Base-by-base conservation (phyloP, 2,888 invertebrate species). In the Endomychus coccineus region DNA sequence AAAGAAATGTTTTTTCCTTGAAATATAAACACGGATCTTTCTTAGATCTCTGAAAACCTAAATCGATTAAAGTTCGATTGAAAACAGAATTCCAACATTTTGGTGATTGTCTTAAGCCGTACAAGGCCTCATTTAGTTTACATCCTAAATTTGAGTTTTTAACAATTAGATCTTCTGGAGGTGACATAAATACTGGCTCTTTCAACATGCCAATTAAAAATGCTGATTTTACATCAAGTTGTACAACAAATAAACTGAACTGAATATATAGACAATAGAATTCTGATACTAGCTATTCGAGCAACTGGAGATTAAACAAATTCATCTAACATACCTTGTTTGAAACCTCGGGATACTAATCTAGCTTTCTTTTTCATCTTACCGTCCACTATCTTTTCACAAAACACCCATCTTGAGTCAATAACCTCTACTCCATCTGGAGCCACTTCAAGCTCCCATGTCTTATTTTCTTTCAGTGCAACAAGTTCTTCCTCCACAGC, bases 231-330 rank as follows among this genome's bases (percentile, higher is more conserved):
- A 43, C 39, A 41, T 46, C 45, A 11, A 44, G 7, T 25, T 39
- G 40, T 23, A 30, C 6, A 13, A 42, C 28, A 32, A 22, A n/a
- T 13, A 46, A 19, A 25, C 49, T 39, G 13, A 34, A 24, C 25
- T 21, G 47, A 10, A 34, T 36, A 41, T 15, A 47, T 17, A n/a
- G 34, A 40, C 12, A 45, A 30, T 21, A 50, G 14, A 6, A 47
- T 11, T 38, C 46, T 37, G 11, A 51, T 39, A 11, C 45, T 49
- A 6, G 27, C 28, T 44, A 49, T 50, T 41, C 44, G 27, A n/a
- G 45, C 46, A 16, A 49, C 49, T 11, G 48, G 47, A 16, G 47
- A 36, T 40, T 48, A 50, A 10, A 44, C 39, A 24, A 47, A 44
- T 33, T 49, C 36, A 34, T 12, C 25, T 12, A 42, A 9, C 11